Percentiles rank a stretch among this genome's conserved stretches.
Evolutionary conservation across 2,888 invertebrate genomes (phyloP).

Genomic region (Pedicia rivosa): DNA sequence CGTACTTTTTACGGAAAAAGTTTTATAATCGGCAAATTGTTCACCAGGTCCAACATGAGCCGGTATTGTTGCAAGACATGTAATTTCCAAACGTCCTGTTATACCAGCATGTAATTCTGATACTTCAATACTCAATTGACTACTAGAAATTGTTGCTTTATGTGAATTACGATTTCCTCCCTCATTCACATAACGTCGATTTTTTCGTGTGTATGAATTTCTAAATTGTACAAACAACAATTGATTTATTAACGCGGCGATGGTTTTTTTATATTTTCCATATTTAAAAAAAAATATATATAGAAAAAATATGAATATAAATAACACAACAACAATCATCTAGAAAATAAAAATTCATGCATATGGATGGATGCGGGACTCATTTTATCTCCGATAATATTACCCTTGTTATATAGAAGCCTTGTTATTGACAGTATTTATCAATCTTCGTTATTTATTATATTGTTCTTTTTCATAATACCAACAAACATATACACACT

Average conservation of each 20-base stretch:
- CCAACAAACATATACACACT: too few relatives aligned
- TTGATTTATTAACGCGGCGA: too few relatives aligned
- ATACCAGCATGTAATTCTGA: slow-evolving; percentile 52
- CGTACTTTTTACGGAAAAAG: slow-evolving; percentile 57
- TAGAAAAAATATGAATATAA: neutral
- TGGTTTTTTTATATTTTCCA: too few relatives aligned
- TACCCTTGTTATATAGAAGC: too few relatives aligned
- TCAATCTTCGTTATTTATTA: too few relatives aligned
- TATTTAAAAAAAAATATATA: neutral
- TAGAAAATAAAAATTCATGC: too few relatives aligned
- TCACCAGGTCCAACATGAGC: slow-evolving; percentile 53
- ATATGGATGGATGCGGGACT: too few relatives aligned
- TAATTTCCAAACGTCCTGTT: slow-evolving; percentile 52
- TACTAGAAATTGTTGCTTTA: slow-evolving; percentile 35
- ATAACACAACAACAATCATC: neutral
- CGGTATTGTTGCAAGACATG: slow-evolving; percentile 64
- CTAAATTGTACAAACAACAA: too few relatives aligned
- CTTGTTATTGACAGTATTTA: too few relatives aligned
- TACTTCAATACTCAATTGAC: slow-evolving; percentile 57
- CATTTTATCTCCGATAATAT: too few relatives aligned
- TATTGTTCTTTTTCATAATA: too few relatives aligned
- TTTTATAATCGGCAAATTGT: slow-evolving; percentile 56
- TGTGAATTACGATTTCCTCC: slow-evolving; percentile 6
- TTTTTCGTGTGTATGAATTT: slow-evolving; percentile 2
- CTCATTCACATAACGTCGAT: slow-evolving; percentile 6